A percentile compares a stretch with the other conserved stretches of the same genome.
These are phyloP conservation scores for Engraulis encrasicolus DNA, from an alignment of 2,113 vertebrate genomes.

Conservation along the genomic window DNA sequence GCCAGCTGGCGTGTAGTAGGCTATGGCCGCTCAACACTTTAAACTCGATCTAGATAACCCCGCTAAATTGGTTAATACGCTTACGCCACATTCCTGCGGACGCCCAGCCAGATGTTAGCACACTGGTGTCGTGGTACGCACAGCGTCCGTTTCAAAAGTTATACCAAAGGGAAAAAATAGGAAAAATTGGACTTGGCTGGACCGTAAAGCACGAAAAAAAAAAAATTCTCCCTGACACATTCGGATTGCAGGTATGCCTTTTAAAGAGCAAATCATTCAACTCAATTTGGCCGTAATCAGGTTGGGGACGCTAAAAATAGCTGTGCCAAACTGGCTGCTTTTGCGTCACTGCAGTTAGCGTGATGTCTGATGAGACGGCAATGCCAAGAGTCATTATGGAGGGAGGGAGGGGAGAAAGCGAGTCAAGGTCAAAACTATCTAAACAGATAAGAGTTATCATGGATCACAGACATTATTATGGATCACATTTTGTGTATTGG, in stretches of 20 bases:
- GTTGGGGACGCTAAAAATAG: conserved; percentile 31
- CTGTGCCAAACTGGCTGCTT: background rate
- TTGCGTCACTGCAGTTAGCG: conserved; percentile 25
- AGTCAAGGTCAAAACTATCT: background rate
- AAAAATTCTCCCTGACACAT: background rate
- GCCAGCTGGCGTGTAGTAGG: background rate
- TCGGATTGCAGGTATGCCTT: conserved; percentile 11
- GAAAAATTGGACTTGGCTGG: too few species aligned
- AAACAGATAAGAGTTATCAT: too few species aligned
- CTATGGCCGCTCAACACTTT: conserved; percentile 19
- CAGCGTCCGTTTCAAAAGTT: too few species aligned
- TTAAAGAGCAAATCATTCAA: conserved; percentile 8
- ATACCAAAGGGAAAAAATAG: too few species aligned
- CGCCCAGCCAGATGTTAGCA: conserved; percentile 23
- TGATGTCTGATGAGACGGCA: conserved; percentile 18
- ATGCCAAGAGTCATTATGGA: conserved; percentile 44
- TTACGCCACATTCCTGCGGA: conserved; percentile 20
- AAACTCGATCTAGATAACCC: conserved; percentile 22
- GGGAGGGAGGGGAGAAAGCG: too few species aligned
- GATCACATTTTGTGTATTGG: background rate
- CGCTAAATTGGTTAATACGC: conserved; percentile 2
- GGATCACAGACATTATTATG: too few species aligned
- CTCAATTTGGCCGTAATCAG: conserved; percentile 36
- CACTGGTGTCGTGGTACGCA: background rate
- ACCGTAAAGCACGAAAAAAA: too few species aligned